Conservation (phyloP, 1,140 invertebrate species). For the Trichonephila clavata region DNA sequence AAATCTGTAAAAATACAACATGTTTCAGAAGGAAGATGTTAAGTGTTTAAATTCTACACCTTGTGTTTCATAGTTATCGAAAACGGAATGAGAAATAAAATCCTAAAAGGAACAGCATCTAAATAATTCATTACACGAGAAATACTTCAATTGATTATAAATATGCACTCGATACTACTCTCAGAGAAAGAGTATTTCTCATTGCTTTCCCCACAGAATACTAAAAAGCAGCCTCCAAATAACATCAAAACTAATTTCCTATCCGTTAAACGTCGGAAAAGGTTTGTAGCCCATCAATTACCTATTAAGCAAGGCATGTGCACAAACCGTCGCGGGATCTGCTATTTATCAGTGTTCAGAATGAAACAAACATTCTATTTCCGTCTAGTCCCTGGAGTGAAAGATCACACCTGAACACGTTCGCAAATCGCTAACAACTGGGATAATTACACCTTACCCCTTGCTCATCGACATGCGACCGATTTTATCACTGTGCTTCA, state of each 20-base stretch:
- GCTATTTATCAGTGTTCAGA: constrained; percentile 12
- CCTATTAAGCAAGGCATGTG: constrained; percentile 25
- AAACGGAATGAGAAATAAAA: no score
- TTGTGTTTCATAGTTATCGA: no score
- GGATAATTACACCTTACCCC: constrained; percentile 28
- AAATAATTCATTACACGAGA: no score
- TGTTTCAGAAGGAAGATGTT: no score
- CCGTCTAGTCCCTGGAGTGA: constrained; percentile 17
- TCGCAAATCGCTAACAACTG: constrained; percentile 32
- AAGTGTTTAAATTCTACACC: no score
- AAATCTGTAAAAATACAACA: no score
- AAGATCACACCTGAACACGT: constrained; percentile 46
- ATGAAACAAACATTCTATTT: constrained; percentile 31
- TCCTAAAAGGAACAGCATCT: no score
- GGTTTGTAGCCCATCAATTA: not conserved
- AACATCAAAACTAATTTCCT: constrained; percentile 7
- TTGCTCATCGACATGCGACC: constrained; percentile 24
- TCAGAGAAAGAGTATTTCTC: not conserved
- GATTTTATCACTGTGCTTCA: constrained; percentile 33
- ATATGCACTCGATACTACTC: not conserved
- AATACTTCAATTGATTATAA: not conserved
- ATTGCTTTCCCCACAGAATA: not conserved
- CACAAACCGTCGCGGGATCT: not conserved
- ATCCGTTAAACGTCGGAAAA: not conserved
- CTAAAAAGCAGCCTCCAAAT: not conserved